These are phyloP conservation scores for Clostera curtula DNA, from an alignment of 2,888 invertebrate genomes.

Conservation along the genomic window DNA sequence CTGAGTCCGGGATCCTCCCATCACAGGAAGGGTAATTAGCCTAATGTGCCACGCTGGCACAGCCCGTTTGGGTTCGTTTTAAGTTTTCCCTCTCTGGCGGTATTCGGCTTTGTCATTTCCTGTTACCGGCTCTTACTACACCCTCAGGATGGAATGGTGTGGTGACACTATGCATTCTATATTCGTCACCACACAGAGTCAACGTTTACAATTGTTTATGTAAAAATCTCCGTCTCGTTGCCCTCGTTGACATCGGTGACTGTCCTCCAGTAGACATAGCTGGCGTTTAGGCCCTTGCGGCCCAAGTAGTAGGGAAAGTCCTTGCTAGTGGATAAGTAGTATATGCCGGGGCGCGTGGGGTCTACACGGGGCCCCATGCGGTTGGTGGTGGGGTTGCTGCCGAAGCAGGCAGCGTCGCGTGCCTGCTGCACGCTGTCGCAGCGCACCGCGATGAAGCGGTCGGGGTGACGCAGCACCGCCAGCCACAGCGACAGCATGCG, in stretches of 20 bases:
- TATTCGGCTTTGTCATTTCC: no score
- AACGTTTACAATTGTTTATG: conserved; percentile 30
- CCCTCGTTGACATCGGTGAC: conserved; percentile 48
- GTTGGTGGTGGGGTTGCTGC: conserved; percentile 39
- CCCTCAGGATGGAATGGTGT: no score
- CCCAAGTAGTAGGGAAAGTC: conserved; percentile 55
- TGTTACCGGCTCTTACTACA: no score
- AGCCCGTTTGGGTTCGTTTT: no score
- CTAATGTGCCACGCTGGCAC: no score
- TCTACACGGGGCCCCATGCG: conserved; percentile 44
- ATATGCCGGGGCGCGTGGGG: conserved; percentile 42
- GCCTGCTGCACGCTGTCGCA: conserved; percentile 56
- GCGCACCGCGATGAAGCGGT: conserved; percentile 48
- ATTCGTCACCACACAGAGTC: no score
- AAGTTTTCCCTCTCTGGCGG: no score
- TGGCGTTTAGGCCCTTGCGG: conserved; percentile 41
- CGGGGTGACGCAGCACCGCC: conserved; percentile 44
- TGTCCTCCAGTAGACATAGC: conserved; percentile 46
- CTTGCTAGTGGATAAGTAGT: conserved; percentile 50
- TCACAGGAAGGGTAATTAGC: no score
- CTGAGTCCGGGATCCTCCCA: no score
- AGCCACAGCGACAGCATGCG: conserved; percentile 49
- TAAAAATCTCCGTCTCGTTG: conserved; percentile 48
- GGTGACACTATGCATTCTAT: no score
- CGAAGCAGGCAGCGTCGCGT: conserved; percentile 46